Conservation (phyloP, 1,140 invertebrate genomes). For the Caerostris darwini region DNA sequence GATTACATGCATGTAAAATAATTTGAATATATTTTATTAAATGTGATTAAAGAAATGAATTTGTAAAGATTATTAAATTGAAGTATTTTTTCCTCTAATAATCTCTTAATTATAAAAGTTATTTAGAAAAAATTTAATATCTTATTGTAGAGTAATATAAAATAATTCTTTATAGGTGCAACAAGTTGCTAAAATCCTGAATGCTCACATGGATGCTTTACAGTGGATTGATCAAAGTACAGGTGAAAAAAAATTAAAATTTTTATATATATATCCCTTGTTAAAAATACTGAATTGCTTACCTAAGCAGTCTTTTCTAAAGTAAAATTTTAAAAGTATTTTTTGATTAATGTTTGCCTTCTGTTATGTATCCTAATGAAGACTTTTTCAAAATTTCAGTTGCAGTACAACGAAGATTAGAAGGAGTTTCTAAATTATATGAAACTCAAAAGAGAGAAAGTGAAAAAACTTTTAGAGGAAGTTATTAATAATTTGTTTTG, state of each 20-base stretch:
- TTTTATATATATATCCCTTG: background rate
- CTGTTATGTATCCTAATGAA: conserved; percentile 78
- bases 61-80: too few species aligned
- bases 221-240: conserved; percentile 88
- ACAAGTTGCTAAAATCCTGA: conserved; percentile 95
- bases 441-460: conserved; percentile 74
- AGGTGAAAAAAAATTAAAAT: conserved; percentile 42
- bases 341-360: conserved; percentile 77
- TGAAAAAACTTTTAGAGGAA: conserved; percentile 61
- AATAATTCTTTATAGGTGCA: conserved; percentile 85
- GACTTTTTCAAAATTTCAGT: conserved; percentile 52
- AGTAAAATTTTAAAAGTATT: background rate
- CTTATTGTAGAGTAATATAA: background rate
- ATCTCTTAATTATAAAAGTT: too few species aligned
- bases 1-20: too few species aligned
- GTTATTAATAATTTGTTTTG: background rate
- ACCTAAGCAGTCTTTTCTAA: background rate
- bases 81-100: too few species aligned
- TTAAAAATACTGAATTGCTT: background rate
- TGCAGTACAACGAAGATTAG: conserved; percentile 62
- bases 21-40: too few species aligned
- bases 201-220: conserved; percentile 97
- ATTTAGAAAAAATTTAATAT: too few species aligned
- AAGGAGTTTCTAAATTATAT: conserved; percentile 73
- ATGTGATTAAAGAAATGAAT: too few species aligned